Conservation (phyloP, 2,113 vertebrate genomes). For the Phalacrocorax brasilianus region DNA sequence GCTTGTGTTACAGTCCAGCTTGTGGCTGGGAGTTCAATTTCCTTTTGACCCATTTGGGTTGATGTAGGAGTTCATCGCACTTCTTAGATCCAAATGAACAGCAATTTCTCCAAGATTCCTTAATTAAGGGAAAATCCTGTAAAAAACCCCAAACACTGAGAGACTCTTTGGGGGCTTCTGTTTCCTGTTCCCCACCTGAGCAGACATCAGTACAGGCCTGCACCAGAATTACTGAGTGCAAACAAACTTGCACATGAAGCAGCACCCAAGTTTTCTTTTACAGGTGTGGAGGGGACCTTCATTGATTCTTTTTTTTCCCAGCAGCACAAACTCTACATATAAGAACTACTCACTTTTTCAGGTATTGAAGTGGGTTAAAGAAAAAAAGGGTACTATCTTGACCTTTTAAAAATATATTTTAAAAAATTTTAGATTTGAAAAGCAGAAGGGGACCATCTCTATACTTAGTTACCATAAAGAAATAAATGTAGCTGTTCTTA, state of each 20-base stretch:
- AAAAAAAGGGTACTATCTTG: background rate
- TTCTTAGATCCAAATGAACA: background rate
- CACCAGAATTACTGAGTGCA: background rate
- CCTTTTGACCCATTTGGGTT: background rate
- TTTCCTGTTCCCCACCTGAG: background rate
- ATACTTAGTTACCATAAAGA: background rate
- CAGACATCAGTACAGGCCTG: background rate
- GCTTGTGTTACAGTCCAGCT: background rate
- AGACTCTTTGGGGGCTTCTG: background rate
- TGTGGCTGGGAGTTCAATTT: background rate
- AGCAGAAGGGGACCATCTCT: background rate
- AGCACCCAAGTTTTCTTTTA: background rate
- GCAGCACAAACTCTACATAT: background rate
- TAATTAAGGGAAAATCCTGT: background rate
- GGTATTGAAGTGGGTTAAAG: background rate
- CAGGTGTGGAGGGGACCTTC: background rate
- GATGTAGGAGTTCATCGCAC: background rate
- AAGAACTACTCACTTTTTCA: background rate
- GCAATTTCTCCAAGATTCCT: background rate
- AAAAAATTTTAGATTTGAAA: background rate
- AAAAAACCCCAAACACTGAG: rapidly evolving
- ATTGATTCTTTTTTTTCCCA: background rate
- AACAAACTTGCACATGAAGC: background rate
- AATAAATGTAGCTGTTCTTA: background rate
- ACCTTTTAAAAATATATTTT: background rate